Evolutionary conservation across 2,113 vertebrate genomes (phyloP).

Genomic region (Diphyllodes magnificus): DNA sequence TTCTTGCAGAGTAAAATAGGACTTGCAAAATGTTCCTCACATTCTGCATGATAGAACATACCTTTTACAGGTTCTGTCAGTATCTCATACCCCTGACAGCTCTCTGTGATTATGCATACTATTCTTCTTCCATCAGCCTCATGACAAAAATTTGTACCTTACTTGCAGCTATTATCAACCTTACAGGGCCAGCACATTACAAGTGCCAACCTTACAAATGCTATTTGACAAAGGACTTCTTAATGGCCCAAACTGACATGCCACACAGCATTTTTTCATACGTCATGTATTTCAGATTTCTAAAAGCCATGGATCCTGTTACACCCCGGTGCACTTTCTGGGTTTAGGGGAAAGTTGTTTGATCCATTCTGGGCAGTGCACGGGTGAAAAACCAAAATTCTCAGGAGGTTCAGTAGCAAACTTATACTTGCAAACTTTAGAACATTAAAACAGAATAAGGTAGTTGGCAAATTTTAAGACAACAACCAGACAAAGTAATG

Average conservation of each 20-base stretch:
- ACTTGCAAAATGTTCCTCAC: background rate
- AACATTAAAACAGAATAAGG: background rate
- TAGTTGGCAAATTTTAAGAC: background rate
- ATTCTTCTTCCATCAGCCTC: background rate
- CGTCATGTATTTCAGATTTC: background rate
- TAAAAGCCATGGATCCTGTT: background rate
- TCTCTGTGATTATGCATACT: background rate
- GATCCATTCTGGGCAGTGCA: background rate
- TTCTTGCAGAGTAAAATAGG: background rate
- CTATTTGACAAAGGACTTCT: background rate
- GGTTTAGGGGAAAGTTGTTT: background rate
- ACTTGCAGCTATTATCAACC: background rate
- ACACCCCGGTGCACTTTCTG: accelerated
- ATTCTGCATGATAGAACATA: background rate
- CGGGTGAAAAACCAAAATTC: background rate
- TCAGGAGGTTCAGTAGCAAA: no score
- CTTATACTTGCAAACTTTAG: background rate
- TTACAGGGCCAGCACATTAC: background rate
- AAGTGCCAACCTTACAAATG: background rate
- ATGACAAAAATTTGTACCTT: background rate
- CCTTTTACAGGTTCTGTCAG: background rate
- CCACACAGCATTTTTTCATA: background rate
- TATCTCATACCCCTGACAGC: background rate
- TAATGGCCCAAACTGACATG: background rate
- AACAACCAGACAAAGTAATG: background rate